Base-by-base conservation (phyloP, 2,888 invertebrate genomes). In the Liposcelis brunnea region DNA sequence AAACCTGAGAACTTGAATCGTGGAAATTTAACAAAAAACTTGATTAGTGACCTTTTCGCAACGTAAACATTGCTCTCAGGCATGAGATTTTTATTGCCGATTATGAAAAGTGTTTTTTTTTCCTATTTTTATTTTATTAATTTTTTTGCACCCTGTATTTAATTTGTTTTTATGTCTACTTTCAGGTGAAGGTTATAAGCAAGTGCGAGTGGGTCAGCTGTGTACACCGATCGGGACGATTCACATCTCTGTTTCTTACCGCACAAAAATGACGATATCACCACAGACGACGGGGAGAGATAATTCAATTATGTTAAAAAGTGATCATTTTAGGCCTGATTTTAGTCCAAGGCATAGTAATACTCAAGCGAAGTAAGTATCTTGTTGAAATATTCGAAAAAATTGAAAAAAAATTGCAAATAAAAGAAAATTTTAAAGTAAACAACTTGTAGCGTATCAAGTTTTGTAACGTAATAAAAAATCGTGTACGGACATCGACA, bases 201-300 rank as follows among this genome's bases (percentile, higher is more conserved):
- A 76, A 52, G 74, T 82, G 32, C 74, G 78, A 61, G 80, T 94
- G 34, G 93, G 94, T 10, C 80, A 86, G 57, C 72, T 94, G 6
- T 77, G 79, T 53, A 90, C 90, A 11, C 85, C 89, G 1, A 76
- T 83, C 49, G 94, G 94, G 6, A 83, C 81, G 2, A 67, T 94
- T 45, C 72, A 76, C 47, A 71, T 93, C 58, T 78, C 80, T 18
- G 80, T 93, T 8, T 76, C 81, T 6, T 93, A 90, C 61, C 74
- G 93, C 52, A 91, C 90, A 1, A 85, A 90, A 64, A 81, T 94
- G 77, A 81, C 89, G 2, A 81, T 93, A 53, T 78, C 89, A 14
- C 87, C 90, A 0, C 81, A 82, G 43, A 76, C 78, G 47, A 69
- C 72, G 35, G 72, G 72, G 43, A 74, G 72, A 53, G 75, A 79